Base-by-base conservation (phyloP, 2,113 vertebrate species). In the Tinamus guttatus region DNA sequence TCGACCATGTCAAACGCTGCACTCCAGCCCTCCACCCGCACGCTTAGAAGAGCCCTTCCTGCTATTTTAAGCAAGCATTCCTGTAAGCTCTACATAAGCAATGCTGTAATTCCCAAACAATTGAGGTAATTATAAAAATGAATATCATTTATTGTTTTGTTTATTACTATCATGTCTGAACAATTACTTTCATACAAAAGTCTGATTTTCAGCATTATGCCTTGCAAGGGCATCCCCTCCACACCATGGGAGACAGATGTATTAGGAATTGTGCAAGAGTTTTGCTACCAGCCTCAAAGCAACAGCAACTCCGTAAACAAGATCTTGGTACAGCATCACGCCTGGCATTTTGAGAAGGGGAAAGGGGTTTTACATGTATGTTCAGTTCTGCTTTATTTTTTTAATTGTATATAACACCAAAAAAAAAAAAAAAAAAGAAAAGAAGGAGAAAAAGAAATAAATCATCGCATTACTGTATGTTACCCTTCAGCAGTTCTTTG, bases 81-180 rank as follows among this genome's bases (percentile, higher is more conserved):
- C 82, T 85, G 92, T 75, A 43, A 85, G 56, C 89, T 84, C 59
- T 87, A 90, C 60, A 87, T 64, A 73, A 86, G 62, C 73, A 91
- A 94, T 40, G 70, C 81, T 83, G 85, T 58, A 76, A 95, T 95
- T 91, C 95, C 93, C 97, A 97, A 96, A 98, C 89, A 98, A 97
- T 28, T 94, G 95, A 98, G 97, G 97, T 97, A 96, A 95, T 93
- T 97, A 91, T 97, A 97, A 97, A 98, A 97, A 97, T 97, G 95
- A 97, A 94, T 96, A 98, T 97, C 95, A 98, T 98, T 98, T 97
- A 98, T 98, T 98, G 90, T 87, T 87, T 87, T 89, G 28, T 97
- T 98, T 97, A 97, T 97, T 97, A 97, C 97, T 95, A 93, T 87
- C 95, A 96, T 38, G 76, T 89, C 93, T 83, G 81, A 97, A 96